Evolutionary conservation across 2,113 vertebrate species (phyloP).

Genomic region (Scalopus aquaticus): DNA sequence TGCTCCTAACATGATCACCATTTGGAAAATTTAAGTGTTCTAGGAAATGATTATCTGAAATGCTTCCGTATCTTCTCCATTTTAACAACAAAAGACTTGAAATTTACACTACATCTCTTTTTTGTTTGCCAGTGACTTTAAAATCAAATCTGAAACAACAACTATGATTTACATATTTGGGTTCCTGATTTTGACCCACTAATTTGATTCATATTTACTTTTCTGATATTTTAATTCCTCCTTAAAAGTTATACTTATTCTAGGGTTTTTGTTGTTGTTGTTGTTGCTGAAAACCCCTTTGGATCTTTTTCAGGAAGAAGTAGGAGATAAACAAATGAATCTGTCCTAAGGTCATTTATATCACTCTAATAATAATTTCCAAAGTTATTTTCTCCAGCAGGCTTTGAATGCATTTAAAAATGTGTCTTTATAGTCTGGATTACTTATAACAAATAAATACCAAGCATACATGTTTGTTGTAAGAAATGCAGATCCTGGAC

Average conservation of each 20-base stretch:
- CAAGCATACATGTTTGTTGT: background rate
- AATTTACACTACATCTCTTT: background rate
- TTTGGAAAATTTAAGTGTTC: background rate
- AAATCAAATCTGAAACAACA: slow-evolving; percentile 9
- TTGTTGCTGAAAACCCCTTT: background rate
- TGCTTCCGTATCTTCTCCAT: background rate
- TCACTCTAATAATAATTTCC: background rate
- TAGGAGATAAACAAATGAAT: background rate
- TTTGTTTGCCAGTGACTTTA: background rate
- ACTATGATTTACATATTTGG: background rate
- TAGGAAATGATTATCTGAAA: background rate
- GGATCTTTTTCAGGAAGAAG: background rate
- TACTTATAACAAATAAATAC: background rate
- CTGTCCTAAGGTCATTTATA: background rate
- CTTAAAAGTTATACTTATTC: background rate
- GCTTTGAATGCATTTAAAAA: background rate
- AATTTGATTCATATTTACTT: background rate
- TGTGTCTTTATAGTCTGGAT: background rate
- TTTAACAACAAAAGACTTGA: background rate
- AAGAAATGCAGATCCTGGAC: background rate
- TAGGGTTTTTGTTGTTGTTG: background rate
- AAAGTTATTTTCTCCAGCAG: background rate
- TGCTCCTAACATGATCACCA: background rate
- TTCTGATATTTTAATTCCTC: background rate
- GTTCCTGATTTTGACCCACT: background rate